These are phyloP conservation scores for Pollenia labialis DNA, from an alignment of 2,888 invertebrate species.

Conservation along the genomic window DNA sequence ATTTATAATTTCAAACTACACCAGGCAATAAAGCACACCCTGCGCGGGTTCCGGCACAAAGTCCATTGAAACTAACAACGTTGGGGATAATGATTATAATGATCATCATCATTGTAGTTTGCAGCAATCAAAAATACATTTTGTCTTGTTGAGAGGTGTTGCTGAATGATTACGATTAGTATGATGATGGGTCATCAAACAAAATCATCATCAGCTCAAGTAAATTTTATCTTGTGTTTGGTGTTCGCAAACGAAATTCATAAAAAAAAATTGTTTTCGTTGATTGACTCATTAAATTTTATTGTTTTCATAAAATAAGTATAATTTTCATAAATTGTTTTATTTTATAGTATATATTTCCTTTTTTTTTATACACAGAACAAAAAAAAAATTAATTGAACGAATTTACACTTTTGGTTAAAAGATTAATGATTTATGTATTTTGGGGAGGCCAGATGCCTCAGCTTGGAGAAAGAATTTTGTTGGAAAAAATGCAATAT, in stretches of 20 bases:
- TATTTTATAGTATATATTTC: constrained; percentile 58
- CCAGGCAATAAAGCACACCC: constrained; percentile 10
- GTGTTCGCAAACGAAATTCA: constrained; percentile 44
- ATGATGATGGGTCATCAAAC: constrained; percentile 68
- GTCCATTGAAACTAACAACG: neutral
- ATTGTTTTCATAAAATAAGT: constrained; percentile 73
- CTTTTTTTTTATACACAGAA: constrained; percentile 29
- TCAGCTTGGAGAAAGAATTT: too few species aligned
- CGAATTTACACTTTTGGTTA: constrained; percentile 63
- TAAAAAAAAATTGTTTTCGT: constrained; percentile 58
- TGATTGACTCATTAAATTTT: constrained; percentile 73
- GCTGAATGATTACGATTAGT: constrained; percentile 68
- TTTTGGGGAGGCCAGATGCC: constrained; percentile 12
- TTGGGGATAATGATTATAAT: constrained; percentile 32
- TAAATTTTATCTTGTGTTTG: constrained; percentile 48
- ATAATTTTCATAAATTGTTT: constrained; percentile 72
- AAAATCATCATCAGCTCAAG: constrained; percentile 53
- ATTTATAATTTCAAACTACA: constrained; percentile 42
- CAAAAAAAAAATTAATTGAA: constrained; percentile 64
- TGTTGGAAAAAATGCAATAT: too few species aligned
- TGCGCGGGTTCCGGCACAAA: neutral
- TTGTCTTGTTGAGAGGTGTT: constrained; percentile 71
- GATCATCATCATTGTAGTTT: constrained; percentile 62
- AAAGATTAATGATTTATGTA: neutral
- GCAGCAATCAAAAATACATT: constrained; percentile 72